Evolutionary conservation across 2,888 invertebrate genomes (phyloP), one percentile per base, ranked within the genome.

Genomic region (Crocallis elinguaria): DNA sequence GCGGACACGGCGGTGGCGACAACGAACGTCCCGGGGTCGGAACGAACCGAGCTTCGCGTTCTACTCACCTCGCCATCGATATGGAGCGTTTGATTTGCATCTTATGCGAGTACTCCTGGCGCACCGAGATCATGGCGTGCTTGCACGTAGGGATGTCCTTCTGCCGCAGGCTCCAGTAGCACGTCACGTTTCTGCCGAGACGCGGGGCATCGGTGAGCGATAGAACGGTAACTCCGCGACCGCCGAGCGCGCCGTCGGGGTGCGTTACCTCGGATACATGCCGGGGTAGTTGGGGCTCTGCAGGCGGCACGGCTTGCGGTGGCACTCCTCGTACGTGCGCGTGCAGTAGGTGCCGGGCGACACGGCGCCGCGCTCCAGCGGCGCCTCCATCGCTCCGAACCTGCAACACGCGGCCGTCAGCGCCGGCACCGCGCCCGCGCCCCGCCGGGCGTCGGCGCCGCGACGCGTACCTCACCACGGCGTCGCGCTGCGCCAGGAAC

Each of bases 251-350:
- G 37, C 4, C 17, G 11, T 7, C 16, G 27, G n/a, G 1, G 21
- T 12, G n/a, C 9, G 7, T 32, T 49, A 82, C 88, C 91, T 82
- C 5, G 95, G 95, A 73, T 95, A 95, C 93, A 97, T 96, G 52
- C 97, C 97, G 8, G 97, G 97, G 81, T 97, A 98, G 86, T 97
- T 97, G 43, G 98, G 97, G 64, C 96, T 96, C 86, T 97, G 97
- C 62, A 97, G 92, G 43, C 96, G 94, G 79, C 98, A 97, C 55
- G 95, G 94, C 77, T 96, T 96, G 59, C 95, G 94, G 79, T 96
- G 95, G 87, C 96, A 95, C 87, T 97, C 95, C 92, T 97, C 95
- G 86, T 96, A 95, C 79, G 97, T 94, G 72, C 97, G 92, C 77
- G 97, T 94, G 92, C 96, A 94, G 92, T 97, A 95, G 60, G 96